Percentiles rank a stretch among this genome's conserved stretches.
phyloP scores from a whole-genome alignment of 2,113 vertebrate species.

The Sander lucioperca region DNA sequence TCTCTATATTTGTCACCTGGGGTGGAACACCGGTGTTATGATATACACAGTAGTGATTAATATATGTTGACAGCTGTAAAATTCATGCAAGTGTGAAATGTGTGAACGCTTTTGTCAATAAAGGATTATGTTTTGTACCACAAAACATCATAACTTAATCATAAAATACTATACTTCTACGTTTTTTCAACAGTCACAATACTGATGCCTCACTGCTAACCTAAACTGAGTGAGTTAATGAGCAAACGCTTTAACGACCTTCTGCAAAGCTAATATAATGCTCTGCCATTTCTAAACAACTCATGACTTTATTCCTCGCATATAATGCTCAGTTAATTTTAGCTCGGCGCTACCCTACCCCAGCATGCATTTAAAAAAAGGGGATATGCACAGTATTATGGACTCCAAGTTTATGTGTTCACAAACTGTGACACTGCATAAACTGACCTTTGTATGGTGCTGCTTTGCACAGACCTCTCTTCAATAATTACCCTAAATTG shows the following conservation, averaged over 20 bases:
- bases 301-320: not conserved
- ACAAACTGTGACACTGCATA: conserved; percentile 6
- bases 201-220: not conserved
- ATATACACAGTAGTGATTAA: not conserved
- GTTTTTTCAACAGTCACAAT: not conserved
- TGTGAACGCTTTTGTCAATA: not conserved
- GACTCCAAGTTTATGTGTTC: not conserved
- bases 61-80: conserved; percentile 17
- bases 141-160: not conserved
- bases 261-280: not conserved
- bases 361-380: conserved; percentile 5
- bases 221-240: not conserved
- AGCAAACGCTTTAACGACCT: not conserved
- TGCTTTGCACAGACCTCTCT: not conserved
- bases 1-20: conserved; percentile 2
- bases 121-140: not conserved
- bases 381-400: not conserved
- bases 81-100: not conserved
- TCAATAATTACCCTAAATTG: not conserved
- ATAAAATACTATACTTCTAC: not conserved
- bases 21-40: not conserved
- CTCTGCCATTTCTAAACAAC: not conserved
- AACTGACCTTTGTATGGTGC: not conserved
- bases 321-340: conserved; percentile 28
- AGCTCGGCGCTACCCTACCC: not conserved